Base-by-base conservation (phyloP, 2,888 invertebrate species). In the Atrina japonica region DNA sequence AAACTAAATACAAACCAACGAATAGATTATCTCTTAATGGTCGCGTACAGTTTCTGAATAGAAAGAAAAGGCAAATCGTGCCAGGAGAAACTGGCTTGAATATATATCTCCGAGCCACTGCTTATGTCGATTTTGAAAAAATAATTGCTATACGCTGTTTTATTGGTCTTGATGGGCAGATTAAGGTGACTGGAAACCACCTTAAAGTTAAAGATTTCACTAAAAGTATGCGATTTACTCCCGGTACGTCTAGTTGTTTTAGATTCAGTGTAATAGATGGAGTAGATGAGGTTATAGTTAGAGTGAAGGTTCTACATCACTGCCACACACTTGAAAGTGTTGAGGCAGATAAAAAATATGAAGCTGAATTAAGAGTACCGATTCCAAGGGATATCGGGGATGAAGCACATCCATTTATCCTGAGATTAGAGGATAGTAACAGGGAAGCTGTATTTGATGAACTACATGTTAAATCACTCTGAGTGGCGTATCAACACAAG, bases 381-480 rank as follows among this genome's bases (percentile, higher is more conserved):
- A 63, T 86, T 25, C 78, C 83, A 3, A 27, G 67, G 3, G 68
- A 71, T 16, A 60, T 85, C 18, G 81, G 80, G 0, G 72, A 76
- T 43, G 74, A 77, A 14, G 80, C 82, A 53, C 81, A 81, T 70
- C 87, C 87, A 1, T 84, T 85, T 70, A 84, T 87, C 47, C 68
- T 87, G 6, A 84, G 83, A 58, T 69, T 84, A 64, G 85, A 86
- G 59, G 87, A 87, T 63, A 83, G 82, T 53, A 84, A 80, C 29
- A 72, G 86, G 68, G 79, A 81, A 58, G 86, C 80, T 16, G 73
- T 87, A 16, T 73, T 87, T 41, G 87, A 87, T 78, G 87, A 87
- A 75, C 63, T 87, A 5, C 82, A 80, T 50, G 66, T 87, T 0
- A 82, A 84, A 70, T 35, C 35, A 7, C 35, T 7, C 35, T 35